phyloP scores from a whole-genome alignment of 2,113 vertebrate genomes.

The Forbesichthys papilliferus region DNA sequence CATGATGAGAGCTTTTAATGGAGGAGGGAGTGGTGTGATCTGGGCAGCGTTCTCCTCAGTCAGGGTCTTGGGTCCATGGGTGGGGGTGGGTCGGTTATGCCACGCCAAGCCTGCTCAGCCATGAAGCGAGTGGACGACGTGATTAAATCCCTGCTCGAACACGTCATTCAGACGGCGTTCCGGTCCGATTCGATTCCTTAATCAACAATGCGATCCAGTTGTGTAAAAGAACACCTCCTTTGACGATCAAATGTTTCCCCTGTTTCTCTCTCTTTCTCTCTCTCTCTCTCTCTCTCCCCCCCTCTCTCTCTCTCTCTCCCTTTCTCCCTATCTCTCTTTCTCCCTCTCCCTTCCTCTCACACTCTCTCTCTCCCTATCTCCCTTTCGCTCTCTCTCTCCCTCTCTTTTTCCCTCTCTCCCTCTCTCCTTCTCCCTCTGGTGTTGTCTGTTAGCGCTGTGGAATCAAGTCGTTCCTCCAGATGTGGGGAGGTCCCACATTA shows the following conservation, averaged over 20 bases:
- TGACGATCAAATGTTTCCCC: too few species aligned
- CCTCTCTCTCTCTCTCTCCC: too few species aligned
- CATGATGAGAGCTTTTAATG: constrained; percentile 26
- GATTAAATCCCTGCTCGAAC: constrained; percentile 8
- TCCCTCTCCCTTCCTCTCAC: constrained; percentile 15
- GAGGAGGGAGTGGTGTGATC: constrained; percentile 9
- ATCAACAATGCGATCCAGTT: constrained; percentile 26
- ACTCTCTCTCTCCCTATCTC: constrained; percentile 1
- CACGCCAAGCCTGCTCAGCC: not conserved
- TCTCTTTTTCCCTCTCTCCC: too few species aligned
- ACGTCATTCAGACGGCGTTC: constrained; percentile 10
- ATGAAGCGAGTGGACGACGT: not conserved
- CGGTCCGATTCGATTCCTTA: constrained; percentile 22
- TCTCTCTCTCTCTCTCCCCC: too few species aligned
- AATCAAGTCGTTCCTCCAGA: constrained; percentile 31
- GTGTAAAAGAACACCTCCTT: not conserved
- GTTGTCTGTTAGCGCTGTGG: not conserved
- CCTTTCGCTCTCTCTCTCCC: too few species aligned
- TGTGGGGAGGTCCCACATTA: constrained; percentile 45
- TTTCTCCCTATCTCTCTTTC: too few species aligned
- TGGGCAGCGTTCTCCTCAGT: not conserved
- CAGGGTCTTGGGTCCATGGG: too few species aligned
- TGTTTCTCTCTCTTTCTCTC: too few species aligned
- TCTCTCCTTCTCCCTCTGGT: too few species aligned
- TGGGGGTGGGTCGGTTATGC: too few species aligned